Evolutionary conservation across 2,113 vertebrate species (phyloP).

Genomic region (Ptychochromis oligacanthus): DNA sequence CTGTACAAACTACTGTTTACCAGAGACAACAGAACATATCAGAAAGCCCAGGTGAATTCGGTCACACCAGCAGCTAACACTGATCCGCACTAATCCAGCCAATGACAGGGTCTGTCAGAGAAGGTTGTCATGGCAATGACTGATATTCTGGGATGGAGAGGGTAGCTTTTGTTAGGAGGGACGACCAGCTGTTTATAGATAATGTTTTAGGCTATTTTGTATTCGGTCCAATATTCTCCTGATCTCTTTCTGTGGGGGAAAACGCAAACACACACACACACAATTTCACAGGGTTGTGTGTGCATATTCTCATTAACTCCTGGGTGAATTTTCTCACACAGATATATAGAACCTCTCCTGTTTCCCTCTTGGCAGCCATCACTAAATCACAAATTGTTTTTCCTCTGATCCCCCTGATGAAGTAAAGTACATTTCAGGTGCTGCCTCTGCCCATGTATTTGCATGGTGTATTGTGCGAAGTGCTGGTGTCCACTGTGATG

Average conservation of each 20-base stretch:
- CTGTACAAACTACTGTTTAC: conserved; percentile 54
- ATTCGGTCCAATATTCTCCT: not conserved
- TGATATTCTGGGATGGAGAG: conserved; percentile 31
- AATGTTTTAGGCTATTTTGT: not conserved
- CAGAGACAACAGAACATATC: conserved; percentile 47
- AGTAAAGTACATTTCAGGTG: not conserved
- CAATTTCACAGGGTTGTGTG: not conserved
- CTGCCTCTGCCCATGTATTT: not conserved
- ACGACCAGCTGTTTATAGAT: not conserved
- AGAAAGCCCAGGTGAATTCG: conserved; percentile 37
- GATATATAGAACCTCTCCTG: not conserved
- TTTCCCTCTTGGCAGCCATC: not conserved
- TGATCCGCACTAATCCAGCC: conserved; percentile 56
- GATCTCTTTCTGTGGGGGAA: not conserved
- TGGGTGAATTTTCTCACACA: not conserved
- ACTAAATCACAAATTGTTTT: conserved; percentile 11
- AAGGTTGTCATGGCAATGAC: conserved; percentile 40
- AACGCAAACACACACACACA: not conserved
- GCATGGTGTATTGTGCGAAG: not conserved
- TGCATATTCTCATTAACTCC: not conserved
- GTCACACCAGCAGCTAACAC: conserved; percentile 38
- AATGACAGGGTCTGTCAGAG: conserved; percentile 35
- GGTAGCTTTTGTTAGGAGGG: conserved; percentile 3
- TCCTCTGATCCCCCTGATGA: not conserved
- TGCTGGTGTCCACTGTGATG: not conserved